A percentile compares a stretch with the other conserved stretches of the same genome.
Conservation (phyloP, 2,797 vertebrate species). For the Lepus townsendii region DNA sequence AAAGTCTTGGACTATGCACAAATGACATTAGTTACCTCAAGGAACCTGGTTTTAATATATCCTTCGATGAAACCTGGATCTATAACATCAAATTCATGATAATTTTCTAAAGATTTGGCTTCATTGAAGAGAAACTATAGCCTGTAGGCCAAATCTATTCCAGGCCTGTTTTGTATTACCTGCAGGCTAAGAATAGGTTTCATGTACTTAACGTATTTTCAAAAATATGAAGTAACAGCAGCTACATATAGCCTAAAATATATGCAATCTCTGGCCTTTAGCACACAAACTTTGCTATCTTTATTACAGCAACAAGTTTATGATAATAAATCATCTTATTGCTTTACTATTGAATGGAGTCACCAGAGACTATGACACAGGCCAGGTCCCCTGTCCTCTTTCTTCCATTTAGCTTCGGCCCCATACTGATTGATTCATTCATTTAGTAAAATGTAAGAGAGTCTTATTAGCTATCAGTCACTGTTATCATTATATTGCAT, state of each 20-base stretch:
- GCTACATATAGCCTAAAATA: not conserved
- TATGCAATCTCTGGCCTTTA: not conserved
- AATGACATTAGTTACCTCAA: not conserved
- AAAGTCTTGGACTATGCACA: not conserved
- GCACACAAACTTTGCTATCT: not conserved
- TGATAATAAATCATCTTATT: not conserved
- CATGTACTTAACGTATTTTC: not conserved
- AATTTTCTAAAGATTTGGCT: slow-evolving; percentile 58
- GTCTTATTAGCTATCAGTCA: not conserved
- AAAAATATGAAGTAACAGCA: not conserved
- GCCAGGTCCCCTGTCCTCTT: not conserved
- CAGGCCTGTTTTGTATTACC: not conserved
- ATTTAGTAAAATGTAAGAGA: not conserved
- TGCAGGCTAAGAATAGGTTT: not conserved
- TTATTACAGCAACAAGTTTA: not conserved
- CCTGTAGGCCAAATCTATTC: not conserved
- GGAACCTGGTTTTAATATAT: not conserved
- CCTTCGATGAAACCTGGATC: not conserved
- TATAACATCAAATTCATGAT: not conserved
- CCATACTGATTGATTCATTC: not conserved
- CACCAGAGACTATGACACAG: not conserved
- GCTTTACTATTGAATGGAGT: not conserved
- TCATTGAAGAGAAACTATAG: slow-evolving; percentile 33
- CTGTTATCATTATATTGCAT: not conserved
- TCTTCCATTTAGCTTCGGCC: not conserved